Percentiles rank a stretch among this genome's conserved stretches.
Conservation (phyloP, 2,113 vertebrate species). For the Gobius niger region DNA sequence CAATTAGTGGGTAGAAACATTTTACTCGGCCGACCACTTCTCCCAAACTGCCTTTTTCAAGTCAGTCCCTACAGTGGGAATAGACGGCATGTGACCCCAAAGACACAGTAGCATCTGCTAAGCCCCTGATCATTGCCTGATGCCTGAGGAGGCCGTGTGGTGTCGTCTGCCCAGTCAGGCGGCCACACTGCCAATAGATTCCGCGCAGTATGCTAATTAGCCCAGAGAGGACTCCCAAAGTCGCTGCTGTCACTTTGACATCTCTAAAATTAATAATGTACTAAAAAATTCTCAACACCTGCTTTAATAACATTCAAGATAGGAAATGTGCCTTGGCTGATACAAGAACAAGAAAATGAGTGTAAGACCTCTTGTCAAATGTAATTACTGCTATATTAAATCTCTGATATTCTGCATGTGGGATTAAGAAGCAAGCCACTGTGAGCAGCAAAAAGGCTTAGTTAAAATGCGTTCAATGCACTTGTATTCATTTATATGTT, state of each 20-base stretch:
- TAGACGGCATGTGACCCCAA: slow-evolving; percentile 58
- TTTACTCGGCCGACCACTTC: slow-evolving; percentile 20
- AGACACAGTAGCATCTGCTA: slow-evolving; percentile 66
- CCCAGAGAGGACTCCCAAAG: slow-evolving; percentile 60
- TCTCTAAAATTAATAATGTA: slow-evolving; percentile 66
- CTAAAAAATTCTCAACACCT: slow-evolving; percentile 61
- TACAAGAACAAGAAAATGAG: slow-evolving; percentile 57
- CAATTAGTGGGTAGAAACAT: slow-evolving; percentile 6
- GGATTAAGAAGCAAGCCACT: slow-evolving; percentile 39
- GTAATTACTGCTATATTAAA: slow-evolving; percentile 54
- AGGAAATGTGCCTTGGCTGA: slow-evolving; percentile 42
- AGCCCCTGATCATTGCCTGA: slow-evolving; percentile 66
- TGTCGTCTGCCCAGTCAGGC: slow-evolving; percentile 59
- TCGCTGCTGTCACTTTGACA: slow-evolving; percentile 65
- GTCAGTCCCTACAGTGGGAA: slow-evolving; percentile 47
- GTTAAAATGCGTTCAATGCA: not conserved
- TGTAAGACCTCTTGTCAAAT: slow-evolving; percentile 63
- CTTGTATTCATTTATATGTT: not conserved
- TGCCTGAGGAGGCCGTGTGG: slow-evolving; percentile 47
- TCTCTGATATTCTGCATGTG: slow-evolving; percentile 36
- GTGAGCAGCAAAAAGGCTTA: not conserved
- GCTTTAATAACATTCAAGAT: slow-evolving; percentile 64
- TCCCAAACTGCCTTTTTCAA: slow-evolving; percentile 22
- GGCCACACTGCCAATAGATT: slow-evolving; percentile 62
- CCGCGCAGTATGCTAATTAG: slow-evolving; percentile 69